These are phyloP conservation scores for Otis tarda DNA, from an alignment of 2,113 vertebrate genomes.

Conservation along the genomic window DNA sequence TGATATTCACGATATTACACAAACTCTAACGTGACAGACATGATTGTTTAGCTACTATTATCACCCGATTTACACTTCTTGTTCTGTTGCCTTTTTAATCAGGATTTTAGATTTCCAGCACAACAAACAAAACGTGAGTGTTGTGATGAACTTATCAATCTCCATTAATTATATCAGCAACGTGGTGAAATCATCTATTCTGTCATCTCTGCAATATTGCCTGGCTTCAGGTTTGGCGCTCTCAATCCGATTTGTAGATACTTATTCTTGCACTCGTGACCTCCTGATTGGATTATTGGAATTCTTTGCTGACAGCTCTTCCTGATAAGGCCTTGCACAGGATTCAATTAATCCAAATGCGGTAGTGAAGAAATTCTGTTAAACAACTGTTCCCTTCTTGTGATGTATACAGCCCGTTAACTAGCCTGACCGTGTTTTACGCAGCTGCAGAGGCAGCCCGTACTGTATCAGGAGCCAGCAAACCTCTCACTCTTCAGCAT, in stretches of 20 bases:
- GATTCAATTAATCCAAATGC: slow-evolving; percentile 66
- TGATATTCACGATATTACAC: neutral
- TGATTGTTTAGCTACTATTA: neutral
- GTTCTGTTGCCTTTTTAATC: neutral
- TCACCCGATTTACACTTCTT: neutral
- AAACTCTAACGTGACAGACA: neutral
- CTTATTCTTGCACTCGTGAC: slow-evolving; percentile 73
- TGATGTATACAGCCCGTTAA: neutral
- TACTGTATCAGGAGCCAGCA: neutral
- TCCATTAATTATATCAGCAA: slow-evolving; percentile 41
- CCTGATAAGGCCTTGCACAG: slow-evolving; percentile 65
- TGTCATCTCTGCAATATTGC: slow-evolving; percentile 67
- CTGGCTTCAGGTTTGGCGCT: slow-evolving; percentile 29
- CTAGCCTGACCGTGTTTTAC: neutral
- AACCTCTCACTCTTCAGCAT: neutral
- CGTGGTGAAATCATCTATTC: slow-evolving; percentile 41
- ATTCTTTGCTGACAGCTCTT: slow-evolving; percentile 74
- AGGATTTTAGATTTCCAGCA: neutral
- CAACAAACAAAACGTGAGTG: neutral
- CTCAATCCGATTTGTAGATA: slow-evolving; percentile 68
- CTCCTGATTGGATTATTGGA: slow-evolving; percentile 73
- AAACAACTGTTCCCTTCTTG: slow-evolving; percentile 6
- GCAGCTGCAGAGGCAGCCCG: neutral
- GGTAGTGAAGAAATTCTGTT: slow-evolving; percentile 39
- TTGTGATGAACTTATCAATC: slow-evolving; percentile 24